phyloP scores from a whole-genome alignment of 1,140 invertebrate genomes.

The Drosophila suzukii region DNA sequence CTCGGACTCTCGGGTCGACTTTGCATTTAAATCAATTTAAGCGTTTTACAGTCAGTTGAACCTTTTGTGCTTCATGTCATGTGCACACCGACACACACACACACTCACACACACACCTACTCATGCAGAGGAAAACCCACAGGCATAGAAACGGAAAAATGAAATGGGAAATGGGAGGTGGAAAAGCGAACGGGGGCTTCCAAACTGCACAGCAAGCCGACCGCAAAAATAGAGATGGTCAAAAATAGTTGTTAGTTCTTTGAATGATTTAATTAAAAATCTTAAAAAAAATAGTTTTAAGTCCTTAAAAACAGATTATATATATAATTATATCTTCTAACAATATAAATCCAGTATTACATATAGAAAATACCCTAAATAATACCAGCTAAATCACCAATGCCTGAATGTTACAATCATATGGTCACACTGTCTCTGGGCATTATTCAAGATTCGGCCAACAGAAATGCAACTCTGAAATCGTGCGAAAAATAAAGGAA shows the following conservation, averaged over 20 bases:
- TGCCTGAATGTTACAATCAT: no score
- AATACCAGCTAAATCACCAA: no score
- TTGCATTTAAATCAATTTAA: slow-evolving; percentile 83
- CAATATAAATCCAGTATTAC: no score
- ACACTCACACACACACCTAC: slow-evolving; percentile 19
- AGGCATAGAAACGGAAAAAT: slow-evolving; percentile 38
- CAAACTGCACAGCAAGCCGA: slow-evolving; percentile 32
- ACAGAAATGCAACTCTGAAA: no score
- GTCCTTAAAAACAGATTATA: no score
- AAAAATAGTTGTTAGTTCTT: not conserved
- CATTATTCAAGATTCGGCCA: no score
- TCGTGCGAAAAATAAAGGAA: no score
- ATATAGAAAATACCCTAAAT: no score
- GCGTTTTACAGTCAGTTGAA: slow-evolving; percentile 81
- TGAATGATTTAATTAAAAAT: not conserved
- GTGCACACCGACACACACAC: slow-evolving; percentile 36
- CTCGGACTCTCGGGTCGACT: slow-evolving; percentile 61
- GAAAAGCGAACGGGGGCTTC: slow-evolving; percentile 1
- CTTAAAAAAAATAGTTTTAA: no score
- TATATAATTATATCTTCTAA: no score
- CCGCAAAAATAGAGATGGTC: slow-evolving; percentile 41
- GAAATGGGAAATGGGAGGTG: slow-evolving; percentile 13
- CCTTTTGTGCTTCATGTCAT: slow-evolving; percentile 70
- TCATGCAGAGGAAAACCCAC: slow-evolving; percentile 11
- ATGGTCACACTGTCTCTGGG: no score